Percentiles rank a stretch among this genome's conserved stretches.
phyloP scores from a whole-genome alignment of 2,113 vertebrate genomes.

The Columba janthina region DNA sequence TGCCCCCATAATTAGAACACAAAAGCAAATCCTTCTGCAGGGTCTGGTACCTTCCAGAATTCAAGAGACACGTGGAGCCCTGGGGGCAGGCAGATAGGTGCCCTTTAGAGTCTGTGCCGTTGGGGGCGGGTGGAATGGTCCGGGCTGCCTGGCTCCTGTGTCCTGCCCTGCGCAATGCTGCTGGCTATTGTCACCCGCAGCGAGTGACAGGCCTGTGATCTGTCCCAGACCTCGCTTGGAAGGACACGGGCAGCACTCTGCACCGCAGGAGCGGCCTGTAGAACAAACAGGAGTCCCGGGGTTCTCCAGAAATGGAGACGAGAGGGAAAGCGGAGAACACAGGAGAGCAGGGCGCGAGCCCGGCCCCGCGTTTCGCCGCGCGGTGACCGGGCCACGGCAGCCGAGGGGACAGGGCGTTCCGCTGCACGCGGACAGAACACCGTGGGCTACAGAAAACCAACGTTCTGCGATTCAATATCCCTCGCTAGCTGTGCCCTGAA shows the following conservation, averaged over 20 bases:
- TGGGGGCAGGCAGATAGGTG: background rate
- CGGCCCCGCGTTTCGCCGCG: rapidly evolving
- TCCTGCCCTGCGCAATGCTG: background rate
- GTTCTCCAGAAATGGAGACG: background rate
- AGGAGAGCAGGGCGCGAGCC: background rate
- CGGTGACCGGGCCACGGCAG: background rate
- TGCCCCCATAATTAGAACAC: background rate
- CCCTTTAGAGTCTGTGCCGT: background rate
- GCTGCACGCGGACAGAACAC: background rate
- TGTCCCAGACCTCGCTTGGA: background rate
- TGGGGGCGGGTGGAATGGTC: background rate
- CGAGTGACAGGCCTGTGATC: background rate
- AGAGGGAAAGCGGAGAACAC: background rate
- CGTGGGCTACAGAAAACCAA: background rate
- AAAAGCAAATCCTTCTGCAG: background rate
- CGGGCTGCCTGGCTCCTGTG: background rate
- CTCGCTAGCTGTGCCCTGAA: background rate
- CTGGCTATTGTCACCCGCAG: background rate
- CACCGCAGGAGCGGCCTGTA: background rate
- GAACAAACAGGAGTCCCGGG: background rate
- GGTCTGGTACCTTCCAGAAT: background rate
- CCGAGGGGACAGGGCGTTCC: rapidly evolving
- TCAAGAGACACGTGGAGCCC: background rate
- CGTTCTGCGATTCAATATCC: background rate
- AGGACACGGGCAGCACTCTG: background rate